phyloP scores from a whole-genome alignment of 2,888 invertebrate species.

The Diplazon laetatorius region DNA sequence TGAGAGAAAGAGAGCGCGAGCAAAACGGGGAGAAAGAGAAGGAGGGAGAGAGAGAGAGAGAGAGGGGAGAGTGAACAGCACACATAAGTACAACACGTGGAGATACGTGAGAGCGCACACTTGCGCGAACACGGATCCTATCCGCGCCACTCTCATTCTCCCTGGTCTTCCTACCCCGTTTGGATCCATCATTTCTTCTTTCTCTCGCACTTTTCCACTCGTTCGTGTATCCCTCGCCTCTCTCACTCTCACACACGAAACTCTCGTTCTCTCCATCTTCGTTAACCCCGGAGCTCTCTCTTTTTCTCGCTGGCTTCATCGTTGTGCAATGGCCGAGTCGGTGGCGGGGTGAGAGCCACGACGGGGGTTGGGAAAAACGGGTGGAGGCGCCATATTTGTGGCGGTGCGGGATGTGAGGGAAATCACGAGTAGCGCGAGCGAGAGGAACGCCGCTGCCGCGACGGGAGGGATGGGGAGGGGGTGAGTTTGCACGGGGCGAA shows the following conservation, averaged over 20 bases:
- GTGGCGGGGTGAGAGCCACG: conserved; percentile 37
- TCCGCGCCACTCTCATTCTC: conserved; percentile 61
- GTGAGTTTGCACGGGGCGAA: conserved; percentile 62
- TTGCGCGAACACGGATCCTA: conserved; percentile 65
- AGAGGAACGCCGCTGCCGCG: conserved; percentile 55
- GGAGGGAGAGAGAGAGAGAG: conserved; percentile 7
- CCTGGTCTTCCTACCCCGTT: conserved; percentile 45
- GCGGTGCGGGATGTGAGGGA: conserved; percentile 80
- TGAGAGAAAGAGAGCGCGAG: background rate
- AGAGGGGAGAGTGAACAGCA: conserved; percentile 35
- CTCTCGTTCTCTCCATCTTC: conserved; percentile 38
- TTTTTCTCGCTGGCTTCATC: conserved; percentile 31
- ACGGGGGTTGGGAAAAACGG: conserved; percentile 78
- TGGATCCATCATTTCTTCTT: conserved; percentile 66
- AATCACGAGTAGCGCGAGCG: conserved; percentile 80
- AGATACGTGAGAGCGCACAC: conserved; percentile 60
- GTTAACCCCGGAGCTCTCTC: conserved; percentile 45
- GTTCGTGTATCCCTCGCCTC: conserved; percentile 29
- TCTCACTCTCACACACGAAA: no score
- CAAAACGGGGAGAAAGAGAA: background rate
- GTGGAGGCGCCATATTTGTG: conserved; percentile 82
- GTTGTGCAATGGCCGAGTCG: conserved; percentile 42
- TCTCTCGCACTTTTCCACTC: conserved; percentile 54
- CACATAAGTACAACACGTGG: conserved; percentile 54
- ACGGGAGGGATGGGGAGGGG: no score